Percentiles rank a stretch among this genome's conserved stretches.
These are phyloP conservation scores for Campoplex nolae DNA, from an alignment of 2,888 invertebrate genomes.

Conservation along the genomic window DNA sequence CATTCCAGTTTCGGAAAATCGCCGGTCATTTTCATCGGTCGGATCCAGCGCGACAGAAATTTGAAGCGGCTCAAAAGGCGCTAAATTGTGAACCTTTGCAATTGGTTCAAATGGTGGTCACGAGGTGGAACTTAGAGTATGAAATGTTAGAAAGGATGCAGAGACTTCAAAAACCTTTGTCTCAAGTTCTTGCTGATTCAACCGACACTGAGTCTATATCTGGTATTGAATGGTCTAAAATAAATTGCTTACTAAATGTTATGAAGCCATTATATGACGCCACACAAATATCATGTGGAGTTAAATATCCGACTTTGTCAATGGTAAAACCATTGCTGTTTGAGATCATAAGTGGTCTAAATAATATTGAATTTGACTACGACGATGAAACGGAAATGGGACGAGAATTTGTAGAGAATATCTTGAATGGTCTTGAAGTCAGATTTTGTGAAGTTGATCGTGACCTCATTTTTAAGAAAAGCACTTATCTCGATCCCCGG, in stretches of 20 bases:
- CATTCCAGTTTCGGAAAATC: not conserved
- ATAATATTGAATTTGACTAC: not conserved
- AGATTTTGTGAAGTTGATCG: not conserved
- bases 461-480: not conserved
- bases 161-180: not conserved
- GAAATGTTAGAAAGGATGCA: not conserved
- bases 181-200: not conserved
- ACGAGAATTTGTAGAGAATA: not conserved
- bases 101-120: not conserved
- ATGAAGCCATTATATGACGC: not conserved
- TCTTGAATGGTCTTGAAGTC: not conserved
- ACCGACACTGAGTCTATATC: not conserved
- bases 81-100: not conserved
- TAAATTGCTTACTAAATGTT: not conserved
- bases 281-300: not conserved
- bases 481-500: not conserved
- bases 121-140: not conserved
- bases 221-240: not conserved
- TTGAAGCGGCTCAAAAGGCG: not conserved
- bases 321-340: conserved; percentile 1
- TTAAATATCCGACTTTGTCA: not conserved
- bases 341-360: not conserved
- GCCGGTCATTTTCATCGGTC: not conserved
- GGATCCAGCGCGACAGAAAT: not conserved
- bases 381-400: not conserved